Conservation (phyloP, 2,888 invertebrate genomes). For the Pseudolycoriella hygida region DNA sequence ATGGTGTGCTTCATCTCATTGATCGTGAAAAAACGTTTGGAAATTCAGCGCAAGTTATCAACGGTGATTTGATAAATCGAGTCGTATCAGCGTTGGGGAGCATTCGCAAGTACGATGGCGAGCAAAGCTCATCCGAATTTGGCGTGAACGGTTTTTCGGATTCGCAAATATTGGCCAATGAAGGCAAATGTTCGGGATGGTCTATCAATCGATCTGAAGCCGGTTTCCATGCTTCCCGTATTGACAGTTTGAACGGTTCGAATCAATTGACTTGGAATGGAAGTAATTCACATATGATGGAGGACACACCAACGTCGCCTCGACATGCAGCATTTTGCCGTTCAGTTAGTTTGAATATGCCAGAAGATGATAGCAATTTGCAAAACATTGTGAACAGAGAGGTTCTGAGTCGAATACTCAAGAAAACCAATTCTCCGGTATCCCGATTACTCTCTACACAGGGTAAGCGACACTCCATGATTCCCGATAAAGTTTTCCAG, state of each 20-base stretch:
- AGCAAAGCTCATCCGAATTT: conserved; percentile 13
- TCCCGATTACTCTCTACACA: conserved; percentile 15
- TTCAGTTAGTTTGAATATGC: conserved; percentile 10
- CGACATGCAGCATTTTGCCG: conserved; percentile 8
- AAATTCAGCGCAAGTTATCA: conserved; percentile 38
- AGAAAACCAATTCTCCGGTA: no score
- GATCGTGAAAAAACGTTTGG: conserved; percentile 53
- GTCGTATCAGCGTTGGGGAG: conserved; percentile 61
- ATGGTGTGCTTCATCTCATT: conserved; percentile 59
- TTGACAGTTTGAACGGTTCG: conserved; percentile 3
- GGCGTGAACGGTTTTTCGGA: conserved; percentile 55
- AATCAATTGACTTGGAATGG: conserved; percentile 31
- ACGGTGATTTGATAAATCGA: conserved; percentile 55
- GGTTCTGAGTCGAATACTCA: conserved; percentile 19
- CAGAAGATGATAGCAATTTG: conserved; percentile 10
- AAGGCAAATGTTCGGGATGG: conserved; percentile 35
- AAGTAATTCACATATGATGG: conserved; percentile 21
- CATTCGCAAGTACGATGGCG: conserved; percentile 30
- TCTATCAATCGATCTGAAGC: conserved; percentile 31
- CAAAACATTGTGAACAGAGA: conserved; percentile 20
- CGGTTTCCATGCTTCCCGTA: conserved; percentile 22
- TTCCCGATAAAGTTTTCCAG: background rate
- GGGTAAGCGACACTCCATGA: conserved; percentile 5
- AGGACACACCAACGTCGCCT: background rate
- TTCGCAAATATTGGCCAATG: conserved; percentile 53